These are phyloP conservation scores for Alentia gelatinosa DNA, from an alignment of 2,888 invertebrate species.

Conservation along the genomic window DNA sequence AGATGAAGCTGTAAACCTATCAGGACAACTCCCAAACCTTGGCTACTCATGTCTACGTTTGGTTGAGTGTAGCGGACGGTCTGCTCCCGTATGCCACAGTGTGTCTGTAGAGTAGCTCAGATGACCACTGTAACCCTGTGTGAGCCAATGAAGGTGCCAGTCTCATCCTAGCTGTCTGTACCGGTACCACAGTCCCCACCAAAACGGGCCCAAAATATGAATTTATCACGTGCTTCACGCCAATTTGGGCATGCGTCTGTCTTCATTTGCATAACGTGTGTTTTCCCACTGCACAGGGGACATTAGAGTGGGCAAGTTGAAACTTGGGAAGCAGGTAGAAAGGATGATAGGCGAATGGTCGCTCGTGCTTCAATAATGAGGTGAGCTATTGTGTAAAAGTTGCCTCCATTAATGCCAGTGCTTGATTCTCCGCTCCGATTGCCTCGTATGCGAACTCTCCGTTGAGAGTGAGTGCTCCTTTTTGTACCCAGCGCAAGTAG, in stretches of 20 bases:
- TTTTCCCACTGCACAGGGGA: not conserved
- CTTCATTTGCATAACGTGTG: conserved; percentile 2
- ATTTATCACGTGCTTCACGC: not conserved
- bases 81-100: not conserved
- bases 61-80: not conserved
- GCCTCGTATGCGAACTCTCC: not conserved
- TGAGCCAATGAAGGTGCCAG: not conserved
- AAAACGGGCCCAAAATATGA: not conserved
- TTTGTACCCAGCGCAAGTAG: not conserved
- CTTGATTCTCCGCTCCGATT: not conserved
- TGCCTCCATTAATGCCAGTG: not conserved
- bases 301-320: not conserved
- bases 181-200: not conserved
- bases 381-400: not conserved
- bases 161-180: too few relatives aligned
- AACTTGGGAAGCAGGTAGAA: not conserved
- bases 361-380: not conserved
- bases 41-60: not conserved
- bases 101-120: not conserved
- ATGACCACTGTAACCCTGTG: not conserved
- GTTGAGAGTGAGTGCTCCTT: not conserved
- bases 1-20: too few relatives aligned
- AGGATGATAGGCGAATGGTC: not conserved
- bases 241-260: not conserved
- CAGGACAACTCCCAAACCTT: not conserved